Percentiles rank a stretch among this genome's conserved stretches.
Conservation (phyloP, 2,113 vertebrate genomes). For the Chionis minor region DNA sequence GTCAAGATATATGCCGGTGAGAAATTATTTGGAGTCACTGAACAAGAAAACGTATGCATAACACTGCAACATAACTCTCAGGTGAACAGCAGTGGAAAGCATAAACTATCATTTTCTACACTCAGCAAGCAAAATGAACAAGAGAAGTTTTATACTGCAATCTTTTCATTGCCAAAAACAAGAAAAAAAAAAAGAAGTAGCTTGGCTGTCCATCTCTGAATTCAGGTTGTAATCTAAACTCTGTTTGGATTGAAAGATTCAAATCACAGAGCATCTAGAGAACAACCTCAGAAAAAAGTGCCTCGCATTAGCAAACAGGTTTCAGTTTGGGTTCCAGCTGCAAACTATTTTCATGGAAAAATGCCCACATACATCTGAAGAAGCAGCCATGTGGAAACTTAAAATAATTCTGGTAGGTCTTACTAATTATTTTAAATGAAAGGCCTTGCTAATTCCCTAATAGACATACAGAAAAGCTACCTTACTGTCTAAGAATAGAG, state of each 20-base stretch:
- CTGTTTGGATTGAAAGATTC: background rate
- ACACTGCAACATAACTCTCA: background rate
- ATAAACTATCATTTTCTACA: background rate
- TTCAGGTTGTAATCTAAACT: background rate
- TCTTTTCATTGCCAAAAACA: background rate
- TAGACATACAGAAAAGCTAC: background rate
- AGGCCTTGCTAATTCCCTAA: background rate
- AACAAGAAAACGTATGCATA: background rate
- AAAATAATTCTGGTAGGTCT: background rate
- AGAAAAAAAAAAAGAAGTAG: background rate
- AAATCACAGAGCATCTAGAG: background rate
- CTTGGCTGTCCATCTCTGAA: background rate
- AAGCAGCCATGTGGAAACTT: background rate
- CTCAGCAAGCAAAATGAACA: background rate
- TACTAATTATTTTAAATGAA: conserved; percentile 30
- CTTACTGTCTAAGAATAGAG: background rate
- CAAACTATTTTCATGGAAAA: background rate
- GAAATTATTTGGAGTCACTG: background rate
- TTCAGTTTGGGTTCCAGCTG: background rate
- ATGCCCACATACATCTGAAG: background rate
- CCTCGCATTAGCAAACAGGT: background rate
- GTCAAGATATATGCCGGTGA: background rate
- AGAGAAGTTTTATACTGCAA: background rate
- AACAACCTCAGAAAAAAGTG: background rate
- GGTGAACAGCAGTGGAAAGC: background rate